Conservation (phyloP, 2,888 invertebrate genomes). For the Lypha dubia region DNA sequence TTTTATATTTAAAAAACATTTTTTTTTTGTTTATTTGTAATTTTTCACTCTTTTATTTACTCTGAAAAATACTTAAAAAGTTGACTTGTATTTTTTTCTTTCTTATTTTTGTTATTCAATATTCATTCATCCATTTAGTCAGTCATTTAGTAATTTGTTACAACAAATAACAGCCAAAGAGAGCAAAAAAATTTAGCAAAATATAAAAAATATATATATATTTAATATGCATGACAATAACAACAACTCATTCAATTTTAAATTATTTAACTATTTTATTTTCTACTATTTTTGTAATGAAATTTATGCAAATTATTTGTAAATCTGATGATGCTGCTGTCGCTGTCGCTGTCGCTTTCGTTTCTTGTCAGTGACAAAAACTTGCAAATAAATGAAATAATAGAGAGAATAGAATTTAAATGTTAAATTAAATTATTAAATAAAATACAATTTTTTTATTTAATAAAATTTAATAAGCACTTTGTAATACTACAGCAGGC, state of each 20-base stretch:
- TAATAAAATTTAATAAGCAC: conserved; percentile 22
- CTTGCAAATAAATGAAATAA: conserved; percentile 26
- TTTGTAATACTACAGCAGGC: background rate
- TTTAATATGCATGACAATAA: conserved; percentile 36
- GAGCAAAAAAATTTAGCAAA: background rate
- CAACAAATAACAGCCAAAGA: conserved; percentile 9
- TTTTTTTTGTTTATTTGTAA: conserved; percentile 15
- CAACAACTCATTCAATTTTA: conserved; percentile 45
- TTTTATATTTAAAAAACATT: background rate
- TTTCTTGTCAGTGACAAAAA: conserved; percentile 6
- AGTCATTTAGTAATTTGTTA: conserved; percentile 50
- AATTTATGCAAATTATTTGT: conserved; percentile 60
- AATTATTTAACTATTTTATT: conserved; percentile 46
- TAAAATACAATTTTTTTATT: conserved; percentile 32
- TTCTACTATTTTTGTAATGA: conserved; percentile 7
- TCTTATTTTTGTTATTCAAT: background rate
- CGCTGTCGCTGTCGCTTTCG: conserved; percentile 15
- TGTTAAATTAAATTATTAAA: conserved; percentile 43
- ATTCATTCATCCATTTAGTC: conserved; percentile 45
- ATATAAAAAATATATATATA: conserved; percentile 13
- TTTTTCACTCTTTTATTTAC: conserved; percentile 26
- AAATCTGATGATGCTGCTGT: conserved; percentile 32
- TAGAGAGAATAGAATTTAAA: conserved; percentile 40
- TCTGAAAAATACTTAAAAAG: conserved; percentile 26
- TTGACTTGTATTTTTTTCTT: conserved; percentile 1